Conservation (phyloP, 2,888 invertebrate species). For the Seira ritae region DNA sequence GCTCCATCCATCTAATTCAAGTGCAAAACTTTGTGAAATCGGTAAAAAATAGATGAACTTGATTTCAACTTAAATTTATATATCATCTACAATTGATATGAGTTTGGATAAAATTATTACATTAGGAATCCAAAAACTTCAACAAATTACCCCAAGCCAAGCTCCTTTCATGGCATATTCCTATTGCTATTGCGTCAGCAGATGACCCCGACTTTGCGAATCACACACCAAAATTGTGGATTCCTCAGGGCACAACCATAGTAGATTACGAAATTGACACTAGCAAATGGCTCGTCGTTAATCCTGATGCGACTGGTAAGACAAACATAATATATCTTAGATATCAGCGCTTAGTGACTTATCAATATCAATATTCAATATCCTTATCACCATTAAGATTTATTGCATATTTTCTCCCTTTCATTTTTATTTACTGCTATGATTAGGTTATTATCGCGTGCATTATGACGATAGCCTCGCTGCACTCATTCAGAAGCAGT, state of each 20-base stretch:
- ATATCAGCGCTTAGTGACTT: slow-evolving; percentile 15
- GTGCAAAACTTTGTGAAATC: slow-evolving; percentile 42
- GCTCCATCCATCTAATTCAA: slow-evolving; percentile 28
- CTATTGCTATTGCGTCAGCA: slow-evolving; percentile 63
- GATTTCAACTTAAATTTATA: no score
- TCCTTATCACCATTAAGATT: slow-evolving; percentile 6
- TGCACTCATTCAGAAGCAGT: slow-evolving; percentile 70
- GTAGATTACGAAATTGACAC: slow-evolving; percentile 40
- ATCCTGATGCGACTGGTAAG: slow-evolving; percentile 74
- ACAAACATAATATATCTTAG: background rate
- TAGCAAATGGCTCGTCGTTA: slow-evolving; percentile 74
- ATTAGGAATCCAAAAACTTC: no score
- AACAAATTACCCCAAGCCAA: slow-evolving; percentile 15
- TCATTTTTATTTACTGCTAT: slow-evolving; percentile 6
- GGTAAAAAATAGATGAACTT: background rate
- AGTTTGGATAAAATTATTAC: no score
- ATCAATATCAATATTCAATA: background rate
- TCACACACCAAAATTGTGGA: slow-evolving; percentile 66
- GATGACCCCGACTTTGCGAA: slow-evolving; percentile 60
- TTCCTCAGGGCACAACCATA: slow-evolving; percentile 48
- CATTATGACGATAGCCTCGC: slow-evolving; percentile 74
- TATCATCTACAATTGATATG: no score
- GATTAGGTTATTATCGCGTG: slow-evolving; percentile 71
- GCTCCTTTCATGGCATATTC: slow-evolving; percentile 65
- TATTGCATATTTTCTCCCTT: slow-evolving; percentile 17